Conservation (phyloP, 1,140 invertebrate genomes). For the Bemisia tabaci region DNA sequence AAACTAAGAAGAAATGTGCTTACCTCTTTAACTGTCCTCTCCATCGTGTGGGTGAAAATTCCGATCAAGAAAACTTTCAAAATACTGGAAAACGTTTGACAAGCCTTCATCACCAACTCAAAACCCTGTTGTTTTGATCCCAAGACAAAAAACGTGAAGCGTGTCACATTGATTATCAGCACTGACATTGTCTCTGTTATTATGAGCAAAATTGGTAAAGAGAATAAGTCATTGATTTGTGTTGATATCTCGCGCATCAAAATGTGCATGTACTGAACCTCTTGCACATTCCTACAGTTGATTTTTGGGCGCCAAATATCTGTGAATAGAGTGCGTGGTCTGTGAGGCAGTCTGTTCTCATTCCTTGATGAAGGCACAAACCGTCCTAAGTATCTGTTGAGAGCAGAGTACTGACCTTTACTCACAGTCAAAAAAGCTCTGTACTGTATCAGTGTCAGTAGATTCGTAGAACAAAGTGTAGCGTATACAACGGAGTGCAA, state of each 20-base stretch:
- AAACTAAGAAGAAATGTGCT: background rate
- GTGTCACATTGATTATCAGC: background rate
- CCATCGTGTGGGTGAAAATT: background rate
- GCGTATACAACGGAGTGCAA: background rate
- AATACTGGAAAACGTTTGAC: background rate
- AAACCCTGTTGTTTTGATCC: background rate
- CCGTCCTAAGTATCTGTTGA: background rate
- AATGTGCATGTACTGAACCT: background rate
- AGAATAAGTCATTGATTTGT: background rate
- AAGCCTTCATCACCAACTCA: background rate
- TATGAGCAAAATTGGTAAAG: background rate
- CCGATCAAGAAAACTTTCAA: background rate
- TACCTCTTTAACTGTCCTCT: background rate
- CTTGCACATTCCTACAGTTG: background rate
- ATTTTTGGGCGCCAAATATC: background rate
- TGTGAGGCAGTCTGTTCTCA: background rate
- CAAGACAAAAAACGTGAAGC: background rate
- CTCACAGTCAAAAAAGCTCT: background rate
- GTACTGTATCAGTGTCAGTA: background rate
- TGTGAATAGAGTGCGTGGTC: background rate
- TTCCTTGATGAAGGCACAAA: background rate
- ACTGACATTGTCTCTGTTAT: background rate
- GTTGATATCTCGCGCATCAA: background rate
- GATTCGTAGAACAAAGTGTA: background rate
- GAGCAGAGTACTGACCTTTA: background rate